Base-by-base conservation (phyloP, 2,888 invertebrate genomes). In the Ryuthela nishihirai region DNA sequence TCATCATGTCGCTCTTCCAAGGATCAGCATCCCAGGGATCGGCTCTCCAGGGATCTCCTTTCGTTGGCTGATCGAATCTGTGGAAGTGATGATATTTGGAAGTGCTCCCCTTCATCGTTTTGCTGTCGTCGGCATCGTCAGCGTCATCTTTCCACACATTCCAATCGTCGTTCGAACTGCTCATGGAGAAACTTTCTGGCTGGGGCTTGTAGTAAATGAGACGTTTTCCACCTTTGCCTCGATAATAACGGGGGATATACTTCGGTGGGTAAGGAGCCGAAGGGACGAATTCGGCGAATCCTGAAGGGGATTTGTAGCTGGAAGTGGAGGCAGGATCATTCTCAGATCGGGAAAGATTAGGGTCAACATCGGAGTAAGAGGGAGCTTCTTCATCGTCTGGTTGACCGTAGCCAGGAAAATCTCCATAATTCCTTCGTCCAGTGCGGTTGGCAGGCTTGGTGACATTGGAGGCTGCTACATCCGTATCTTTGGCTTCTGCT, bases 141-240 rank as follows among this genome's bases (percentile, higher is more conserved):
- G 15, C n/a, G 10, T 59, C 59, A 2, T 48, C 55, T 44, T 59
- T 59, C 59, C 59, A 59, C 3, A 53, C 48, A 39, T 59, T 53
- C 59, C 59, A 59, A 24, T 59, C 39, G 6, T 29, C 32, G 24
- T 44, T 44, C 12, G 56, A 44, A 5, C 46, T 52, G 17, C 56
- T 58, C 34, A 50, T 56, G 34, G 4, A 21, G 38, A 7, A 3
- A 21, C 29, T 49, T 23, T 18, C 18, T 18, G 12, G 36, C 21
- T 12, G 26, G 1, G 42, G 29, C 20, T 44, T 38, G 44, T 20
- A 47, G 18, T 29, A 46, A 6, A 35, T 32, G 1, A 23, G 9
- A 3, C 17, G 29, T 18, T 20, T 47, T n/a, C 43, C 46, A 4
- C 36, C 54, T 26, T 40, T 44, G 12, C 29, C 26, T 12, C 21